These are phyloP conservation scores for Gallinago media DNA, from an alignment of 2,113 vertebrate species.

Conservation along the genomic window DNA sequence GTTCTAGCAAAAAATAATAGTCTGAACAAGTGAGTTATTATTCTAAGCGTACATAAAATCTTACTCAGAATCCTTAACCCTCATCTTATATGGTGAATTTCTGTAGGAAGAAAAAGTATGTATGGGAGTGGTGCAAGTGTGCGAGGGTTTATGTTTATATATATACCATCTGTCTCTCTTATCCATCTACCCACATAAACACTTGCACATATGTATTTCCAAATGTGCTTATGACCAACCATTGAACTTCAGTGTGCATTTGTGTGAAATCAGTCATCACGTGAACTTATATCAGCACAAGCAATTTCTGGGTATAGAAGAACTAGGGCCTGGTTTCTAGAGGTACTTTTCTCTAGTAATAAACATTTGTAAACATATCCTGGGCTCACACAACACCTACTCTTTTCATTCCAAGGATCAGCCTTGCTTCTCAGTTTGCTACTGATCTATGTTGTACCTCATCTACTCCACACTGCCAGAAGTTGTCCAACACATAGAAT, in stretches of 20 bases:
- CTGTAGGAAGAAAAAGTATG: not conserved
- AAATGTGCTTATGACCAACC: not conserved
- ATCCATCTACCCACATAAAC: not conserved
- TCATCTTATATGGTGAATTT: not conserved
- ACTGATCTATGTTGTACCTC: fast-evolving
- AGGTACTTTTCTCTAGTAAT: not conserved
- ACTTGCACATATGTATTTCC: not conserved
- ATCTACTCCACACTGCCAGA: not conserved
- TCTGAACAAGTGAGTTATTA: not conserved
- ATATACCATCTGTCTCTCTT: not conserved
- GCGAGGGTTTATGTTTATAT: not conserved
- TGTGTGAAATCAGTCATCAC: not conserved
- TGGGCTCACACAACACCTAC: not conserved
- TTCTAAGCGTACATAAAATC: not conserved
- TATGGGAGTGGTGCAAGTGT: not conserved
- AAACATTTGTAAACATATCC: not conserved
- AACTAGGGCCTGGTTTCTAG: not conserved
- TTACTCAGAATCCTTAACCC: not conserved
- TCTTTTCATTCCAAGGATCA: not conserved
- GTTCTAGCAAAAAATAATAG: not conserved
- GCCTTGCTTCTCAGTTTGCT: not conserved
- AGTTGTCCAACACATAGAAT: not conserved
- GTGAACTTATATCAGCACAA: not conserved
- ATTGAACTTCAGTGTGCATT: not conserved
- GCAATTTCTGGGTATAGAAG: not conserved